Evolutionary conservation across 2,797 vertebrate species (phyloP).

Genomic region (Eulemur mongoz): DNA sequence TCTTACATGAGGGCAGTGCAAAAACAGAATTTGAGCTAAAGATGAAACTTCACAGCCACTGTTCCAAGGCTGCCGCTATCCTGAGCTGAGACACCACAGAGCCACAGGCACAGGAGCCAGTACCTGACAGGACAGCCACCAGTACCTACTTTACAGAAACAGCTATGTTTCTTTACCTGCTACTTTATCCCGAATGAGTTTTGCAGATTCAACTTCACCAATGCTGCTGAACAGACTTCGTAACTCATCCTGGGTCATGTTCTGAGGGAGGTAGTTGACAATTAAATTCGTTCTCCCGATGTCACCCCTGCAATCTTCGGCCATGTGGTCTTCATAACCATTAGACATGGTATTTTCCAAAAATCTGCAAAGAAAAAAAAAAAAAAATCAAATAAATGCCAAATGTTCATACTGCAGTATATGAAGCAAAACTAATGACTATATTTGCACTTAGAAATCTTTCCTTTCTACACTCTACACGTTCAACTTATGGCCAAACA

Average conservation of each 20-base stretch:
- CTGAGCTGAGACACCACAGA: background rate
- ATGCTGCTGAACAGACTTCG: constrained; percentile 99
- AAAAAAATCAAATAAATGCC: constrained; percentile 36
- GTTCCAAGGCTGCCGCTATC: background rate
- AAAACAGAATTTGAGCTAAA: background rate
- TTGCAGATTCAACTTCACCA: constrained; percentile 97
- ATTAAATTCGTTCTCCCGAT: constrained; percentile 97
- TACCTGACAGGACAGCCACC: background rate
- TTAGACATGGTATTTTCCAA: constrained; percentile 92
- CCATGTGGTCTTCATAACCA: constrained; percentile 99
- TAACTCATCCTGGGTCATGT: constrained; percentile 98
- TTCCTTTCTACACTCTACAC: background rate
- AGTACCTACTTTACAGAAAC: background rate
- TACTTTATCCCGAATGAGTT: constrained; percentile 98
- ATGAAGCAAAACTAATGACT: background rate
- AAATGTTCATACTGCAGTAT: background rate
- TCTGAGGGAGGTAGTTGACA: constrained; percentile 99
- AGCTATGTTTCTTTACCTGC: constrained; percentile 90
- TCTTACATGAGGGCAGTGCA: background rate
- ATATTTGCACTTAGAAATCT: background rate
- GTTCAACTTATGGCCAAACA: background rate
- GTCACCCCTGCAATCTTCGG: constrained; percentile 95
- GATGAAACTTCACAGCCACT: background rate
- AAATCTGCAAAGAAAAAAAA: constrained; percentile 76
- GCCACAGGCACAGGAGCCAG: background rate